Evolutionary conservation across 2,113 vertebrate species (phyloP).

Genomic region (Sapajus apella): DNA sequence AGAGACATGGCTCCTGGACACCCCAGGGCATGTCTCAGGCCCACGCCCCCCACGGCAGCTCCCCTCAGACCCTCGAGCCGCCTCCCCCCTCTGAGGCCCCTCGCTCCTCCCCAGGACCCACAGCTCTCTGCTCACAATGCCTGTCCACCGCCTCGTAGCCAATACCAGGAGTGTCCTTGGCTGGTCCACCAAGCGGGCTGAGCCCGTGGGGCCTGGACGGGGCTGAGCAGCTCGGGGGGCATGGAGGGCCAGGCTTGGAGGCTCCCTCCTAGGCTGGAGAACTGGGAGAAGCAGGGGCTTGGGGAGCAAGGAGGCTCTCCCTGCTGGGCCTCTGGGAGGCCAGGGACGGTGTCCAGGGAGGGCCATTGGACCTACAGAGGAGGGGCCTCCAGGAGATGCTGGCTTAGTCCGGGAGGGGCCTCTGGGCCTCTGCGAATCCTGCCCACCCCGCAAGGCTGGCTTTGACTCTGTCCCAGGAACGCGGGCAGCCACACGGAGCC

Average conservation of each 20-base stretch:
- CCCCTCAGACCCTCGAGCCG: neutral
- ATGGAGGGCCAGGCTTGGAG: too few relatives aligned
- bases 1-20: neutral
- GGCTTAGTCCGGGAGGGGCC: neutral
- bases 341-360: neutral
- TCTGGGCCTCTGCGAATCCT: neutral
- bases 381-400: neutral
- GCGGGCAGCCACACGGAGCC: fast-evolving
- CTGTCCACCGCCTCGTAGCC: fast-evolving
- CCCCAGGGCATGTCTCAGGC: neutral
- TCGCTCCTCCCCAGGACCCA: fast-evolving
- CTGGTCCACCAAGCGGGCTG: neutral
- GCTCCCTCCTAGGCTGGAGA: neutral
- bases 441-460: neutral
- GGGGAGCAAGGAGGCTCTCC: neutral
- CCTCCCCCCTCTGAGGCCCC: fast-evolving
- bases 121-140: neutral
- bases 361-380: neutral
- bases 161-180: neutral
- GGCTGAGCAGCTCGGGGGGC: too few relatives aligned
- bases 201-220: neutral
- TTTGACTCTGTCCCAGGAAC: neutral
- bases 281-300: neutral
- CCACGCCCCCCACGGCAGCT: neutral
- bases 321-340: neutral